Evolutionary conservation across 2,113 vertebrate genomes (phyloP).

Genomic region (Phodopus roborovskii): DNA sequence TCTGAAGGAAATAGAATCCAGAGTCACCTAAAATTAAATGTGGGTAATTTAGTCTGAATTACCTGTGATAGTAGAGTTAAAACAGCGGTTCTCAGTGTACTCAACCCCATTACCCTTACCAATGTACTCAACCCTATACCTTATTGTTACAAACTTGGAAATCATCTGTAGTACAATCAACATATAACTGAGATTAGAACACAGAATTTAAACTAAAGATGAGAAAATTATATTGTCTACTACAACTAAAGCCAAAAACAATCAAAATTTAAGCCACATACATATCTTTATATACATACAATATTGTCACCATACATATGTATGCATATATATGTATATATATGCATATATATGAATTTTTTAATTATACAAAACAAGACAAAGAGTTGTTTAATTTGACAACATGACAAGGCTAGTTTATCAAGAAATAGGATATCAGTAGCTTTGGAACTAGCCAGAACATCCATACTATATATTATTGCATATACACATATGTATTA

Average conservation of each 20-base stretch:
- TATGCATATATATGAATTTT: background rate
- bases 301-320: background rate
- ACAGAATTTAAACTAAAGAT: constrained; percentile 26
- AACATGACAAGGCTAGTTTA: background rate
- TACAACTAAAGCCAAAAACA: constrained; percentile 19
- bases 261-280: background rate
- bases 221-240: background rate
- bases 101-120: background rate
- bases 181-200: background rate
- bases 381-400: background rate
- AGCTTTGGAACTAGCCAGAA: background rate
- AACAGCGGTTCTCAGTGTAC: background rate
- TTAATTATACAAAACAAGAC: background rate
- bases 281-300: background rate
- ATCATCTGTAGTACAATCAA: background rate
- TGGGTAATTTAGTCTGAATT: background rate
- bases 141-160: background rate
- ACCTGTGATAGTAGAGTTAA: background rate
- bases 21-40: background rate
- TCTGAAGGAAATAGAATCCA: background rate
- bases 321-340: too few relatives aligned
- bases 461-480: background rate
- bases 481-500: background rate
- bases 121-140: background rate
- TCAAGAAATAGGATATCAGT: background rate